Base-by-base conservation (phyloP, 2,888 invertebrate species). In the Hyposoter dolosus region DNA sequence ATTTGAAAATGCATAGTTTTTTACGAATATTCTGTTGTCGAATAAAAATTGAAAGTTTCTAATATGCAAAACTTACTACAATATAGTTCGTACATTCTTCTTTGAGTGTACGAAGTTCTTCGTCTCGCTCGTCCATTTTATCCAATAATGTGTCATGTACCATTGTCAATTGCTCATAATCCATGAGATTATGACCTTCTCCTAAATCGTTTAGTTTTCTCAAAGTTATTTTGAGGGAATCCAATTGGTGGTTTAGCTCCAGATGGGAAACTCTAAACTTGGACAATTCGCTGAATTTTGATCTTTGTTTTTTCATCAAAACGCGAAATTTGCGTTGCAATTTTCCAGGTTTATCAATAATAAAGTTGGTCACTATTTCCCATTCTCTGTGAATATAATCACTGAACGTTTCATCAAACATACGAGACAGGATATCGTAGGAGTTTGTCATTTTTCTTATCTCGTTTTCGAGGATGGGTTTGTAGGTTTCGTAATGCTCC, bases 41-140 rank as follows among this genome's bases (percentile, higher is more conserved):
- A 56, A 10, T 7, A 28, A 56, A 28, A 23, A 23, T 28, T 0
- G 17, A 40, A 40, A 40, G 5, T 28, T 60, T 15, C 0, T 28
- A 28, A 1, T 6, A 50, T 50, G 47, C 0, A 28, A 60, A 56
- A 68, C 85, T 74, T 84, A 90, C 90, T 7, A 78, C 75, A 35
- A 88, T 85, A 28, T 32, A 66, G 15, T 69, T 28, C 1, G 83
- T 78, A 65, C 89, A 89, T n/a, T 85, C 84, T 0, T 85, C 63
- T 15, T 66, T 56, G 15, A 89, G 60, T 63, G 83, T 89, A 9
- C 28, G 45, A 32, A 89, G 82, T 35, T 87, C 82, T 15, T 89
- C 87, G 17, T 68, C 72, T 35, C 88, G 88, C 40, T 90, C 89
- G 32, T 90, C 89, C 19, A 89, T 45, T 60, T 89, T 90, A 35